phyloP scores from a whole-genome alignment of 2,113 vertebrate genomes.

The Puffinus mauretanicus region DNA sequence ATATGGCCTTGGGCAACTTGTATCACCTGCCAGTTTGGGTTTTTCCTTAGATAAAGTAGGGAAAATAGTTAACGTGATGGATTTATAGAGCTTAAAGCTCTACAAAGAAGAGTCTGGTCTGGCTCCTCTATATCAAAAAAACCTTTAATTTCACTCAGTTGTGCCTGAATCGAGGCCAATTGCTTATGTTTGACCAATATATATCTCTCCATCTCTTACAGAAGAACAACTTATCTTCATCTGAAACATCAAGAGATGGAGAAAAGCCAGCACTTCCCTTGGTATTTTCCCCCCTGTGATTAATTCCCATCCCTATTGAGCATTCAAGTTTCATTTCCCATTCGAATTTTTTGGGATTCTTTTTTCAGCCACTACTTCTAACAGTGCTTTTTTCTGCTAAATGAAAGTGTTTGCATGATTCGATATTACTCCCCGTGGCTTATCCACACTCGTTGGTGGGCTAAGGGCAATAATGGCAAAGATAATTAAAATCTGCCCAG shows the following conservation, averaged over 20 bases:
- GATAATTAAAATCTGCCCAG: slow-evolving; percentile 45
- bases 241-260: slow-evolving; percentile 65
- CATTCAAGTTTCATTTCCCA: slow-evolving; percentile 63
- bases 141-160: slow-evolving; percentile 54
- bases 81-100: slow-evolving; percentile 51
- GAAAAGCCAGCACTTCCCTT: slow-evolving; percentile 52
- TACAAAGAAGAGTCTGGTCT: slow-evolving; percentile 57
- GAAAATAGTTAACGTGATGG: slow-evolving; percentile 31
- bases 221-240: slow-evolving; percentile 65
- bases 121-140: slow-evolving; percentile 57
- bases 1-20: slow-evolving; percentile 52
- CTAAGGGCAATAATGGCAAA: slow-evolving; percentile 6
- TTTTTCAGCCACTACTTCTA: slow-evolving; percentile 21
- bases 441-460: not conserved
- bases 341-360: not conserved
- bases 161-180: slow-evolving; percentile 57
- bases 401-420: not conserved
- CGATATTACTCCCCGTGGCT: not conserved
- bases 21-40: slow-evolving; percentile 60
- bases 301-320: slow-evolving; percentile 50
- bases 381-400: not conserved
- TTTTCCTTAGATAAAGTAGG: slow-evolving; percentile 57
- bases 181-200: slow-evolving; percentile 53
- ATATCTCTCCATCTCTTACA: slow-evolving; percentile 55
- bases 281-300: slow-evolving; percentile 54